A percentile compares a stretch with the other conserved stretches of the same genome.
phyloP scores from a whole-genome alignment of 1,140 invertebrate genomes.

The Achroia grisella region DNA sequence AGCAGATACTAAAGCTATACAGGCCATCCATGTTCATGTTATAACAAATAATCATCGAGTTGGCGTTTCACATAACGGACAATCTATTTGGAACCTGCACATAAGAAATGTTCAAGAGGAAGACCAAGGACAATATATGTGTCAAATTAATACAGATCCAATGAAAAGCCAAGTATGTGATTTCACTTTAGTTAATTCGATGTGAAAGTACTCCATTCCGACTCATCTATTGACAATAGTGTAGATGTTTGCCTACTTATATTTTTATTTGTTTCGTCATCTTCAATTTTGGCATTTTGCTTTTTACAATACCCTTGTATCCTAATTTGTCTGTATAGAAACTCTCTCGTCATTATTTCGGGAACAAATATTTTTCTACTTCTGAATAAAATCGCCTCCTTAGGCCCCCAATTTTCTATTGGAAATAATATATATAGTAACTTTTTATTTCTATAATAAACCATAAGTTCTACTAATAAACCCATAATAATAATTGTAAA shows the following conservation, averaged over 20 bases:
- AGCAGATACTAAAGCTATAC: slow-evolving; percentile 88
- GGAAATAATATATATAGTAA: slow-evolving; percentile 26
- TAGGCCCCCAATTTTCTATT: slow-evolving; percentile 41
- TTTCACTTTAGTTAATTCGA: slow-evolving; percentile 21
- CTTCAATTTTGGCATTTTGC: not conserved
- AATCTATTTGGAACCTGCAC: slow-evolving; percentile 88
- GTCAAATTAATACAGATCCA: slow-evolving; percentile 88
- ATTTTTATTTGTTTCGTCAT: slow-evolving; percentile 15
- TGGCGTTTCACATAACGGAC: slow-evolving; percentile 85
- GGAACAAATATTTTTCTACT: slow-evolving; percentile 63
- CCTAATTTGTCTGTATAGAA: slow-evolving; percentile 57
- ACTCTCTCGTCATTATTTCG: slow-evolving; percentile 64
- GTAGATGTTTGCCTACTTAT: slow-evolving; percentile 5
- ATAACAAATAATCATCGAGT: slow-evolving; percentile 91
- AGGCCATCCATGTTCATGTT: slow-evolving; percentile 92
- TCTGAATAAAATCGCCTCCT: slow-evolving; percentile 38
- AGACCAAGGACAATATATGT: slow-evolving; percentile 89
- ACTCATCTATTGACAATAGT: slow-evolving; percentile 16
- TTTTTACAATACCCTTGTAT: slow-evolving; percentile 26
- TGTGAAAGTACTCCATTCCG: slow-evolving; percentile 43
- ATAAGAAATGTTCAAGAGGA: slow-evolving; percentile 86
- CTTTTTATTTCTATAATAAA: slow-evolving; percentile 16
- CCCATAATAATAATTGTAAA: slow-evolving; percentile 29
- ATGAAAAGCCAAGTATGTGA: slow-evolving; percentile 86
- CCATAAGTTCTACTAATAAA: slow-evolving; percentile 25